These are phyloP conservation scores for Drosophila nigricruria DNA, from an alignment of 2,888 invertebrate genomes.

Conservation along the genomic window DNA sequence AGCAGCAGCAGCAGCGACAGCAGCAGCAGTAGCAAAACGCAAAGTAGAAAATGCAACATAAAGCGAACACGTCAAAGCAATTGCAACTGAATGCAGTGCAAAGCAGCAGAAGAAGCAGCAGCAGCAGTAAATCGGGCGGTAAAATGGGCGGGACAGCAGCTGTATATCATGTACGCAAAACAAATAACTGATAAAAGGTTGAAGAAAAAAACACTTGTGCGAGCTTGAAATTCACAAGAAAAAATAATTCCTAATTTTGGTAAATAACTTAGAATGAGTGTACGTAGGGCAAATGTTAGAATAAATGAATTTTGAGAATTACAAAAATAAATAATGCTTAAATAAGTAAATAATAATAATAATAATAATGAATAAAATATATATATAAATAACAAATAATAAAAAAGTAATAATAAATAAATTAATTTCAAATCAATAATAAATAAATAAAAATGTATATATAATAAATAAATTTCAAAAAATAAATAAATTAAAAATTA, in stretches of 20 bases:
- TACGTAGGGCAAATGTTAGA: not conserved
- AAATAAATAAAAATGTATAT: not conserved
- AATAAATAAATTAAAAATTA: not conserved
- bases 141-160: conserved; percentile 39
- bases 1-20: conserved; percentile 19
- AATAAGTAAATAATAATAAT: not conserved
- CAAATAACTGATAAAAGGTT: not conserved
- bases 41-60: conserved; percentile 69
- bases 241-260: not conserved
- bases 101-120: conserved; percentile 32
- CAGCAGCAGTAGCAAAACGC: conserved; percentile 27
- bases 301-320: not conserved
- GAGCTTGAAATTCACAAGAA: not conserved
- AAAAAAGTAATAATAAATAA: not conserved
- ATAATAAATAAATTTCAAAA: not conserved
- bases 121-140: conserved; percentile 20
- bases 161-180: conserved; percentile 46
- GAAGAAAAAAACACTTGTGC: conserved; percentile 2
- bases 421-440: not conserved
- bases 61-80: conserved; percentile 55
- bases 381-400: not conserved
- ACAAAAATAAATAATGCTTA: no score
- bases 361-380: not conserved
- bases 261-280: not conserved
- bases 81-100: conserved; percentile 54